Base-by-base conservation (phyloP, 2,113 vertebrate species). In the Felis chaus region DNA sequence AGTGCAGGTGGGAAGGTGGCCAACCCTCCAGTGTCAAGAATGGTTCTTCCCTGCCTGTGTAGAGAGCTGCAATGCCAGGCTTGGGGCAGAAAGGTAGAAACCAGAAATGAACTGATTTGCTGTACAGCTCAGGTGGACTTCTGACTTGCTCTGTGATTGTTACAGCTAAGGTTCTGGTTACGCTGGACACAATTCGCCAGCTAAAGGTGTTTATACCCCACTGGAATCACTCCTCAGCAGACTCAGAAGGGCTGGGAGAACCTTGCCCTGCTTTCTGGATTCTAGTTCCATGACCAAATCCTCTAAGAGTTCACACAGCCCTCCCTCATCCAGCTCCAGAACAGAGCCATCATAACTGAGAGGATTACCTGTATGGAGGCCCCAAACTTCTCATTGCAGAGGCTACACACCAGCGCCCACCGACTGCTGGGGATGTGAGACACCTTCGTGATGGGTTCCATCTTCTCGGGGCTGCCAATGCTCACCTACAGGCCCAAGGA, bases 391-490 rank as follows among this genome's bases (percentile, higher is more conserved):
- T 99, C 99, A 91, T 99, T 99, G 97, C 99, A 99, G 90, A 99
- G 98, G 97, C 99, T 99, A 99, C 99, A 99, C 94, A 99, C 98
- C 53, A 99, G 98, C 9, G 99, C 99, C 99, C 99, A 99, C 89
- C 99, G 99, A 97, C 99, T 99, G 98, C 99, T 99, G 98, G 99
- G 99, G 98, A 99, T 99, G 97, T 99, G 99, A 16, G 99, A 99
- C 97, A 99, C 99, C 97, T 99, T 99, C n/a, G 99, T 99, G 98
- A 99, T 99, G 1, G 99, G 99, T 96, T 99, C 99, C 99, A 99
- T 99, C 98, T 99, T 99, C 98, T 99, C 99, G 0, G 99, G 99
- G 94, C 99, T 99, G 98, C 99, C 99, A 0, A 99, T 99, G 99
- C 99, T 99, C 98, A 99, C 99, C 99, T 99, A 87, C 71, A 78